Conservation (phyloP, 2,797 vertebrate genomes). For the Enteromius radiatus region DNA sequence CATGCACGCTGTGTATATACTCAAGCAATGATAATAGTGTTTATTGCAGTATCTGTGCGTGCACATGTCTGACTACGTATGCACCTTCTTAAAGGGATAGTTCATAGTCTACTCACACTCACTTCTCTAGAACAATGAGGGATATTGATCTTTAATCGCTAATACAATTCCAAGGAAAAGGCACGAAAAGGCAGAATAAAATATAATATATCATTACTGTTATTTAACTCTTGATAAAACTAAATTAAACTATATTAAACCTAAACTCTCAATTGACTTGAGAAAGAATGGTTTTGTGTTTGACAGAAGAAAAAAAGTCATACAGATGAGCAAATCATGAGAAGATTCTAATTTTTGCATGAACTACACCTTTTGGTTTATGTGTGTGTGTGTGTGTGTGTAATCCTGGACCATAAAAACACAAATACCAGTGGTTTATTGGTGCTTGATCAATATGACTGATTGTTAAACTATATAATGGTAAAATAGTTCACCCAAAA, state of each 20-base stretch:
- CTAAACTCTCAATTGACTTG: too few species aligned
- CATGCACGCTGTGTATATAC: not conserved
- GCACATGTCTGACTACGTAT: not conserved
- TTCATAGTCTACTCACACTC: not conserved
- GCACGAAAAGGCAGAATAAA: not conserved
- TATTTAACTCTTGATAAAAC: not conserved
- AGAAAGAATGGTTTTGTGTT: not conserved
- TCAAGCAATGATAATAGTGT: conserved; percentile 8
- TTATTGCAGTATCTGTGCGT: conserved; percentile 6
- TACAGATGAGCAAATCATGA: not conserved
- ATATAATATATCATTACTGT: not conserved
- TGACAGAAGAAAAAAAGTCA: not conserved
- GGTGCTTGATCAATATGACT: not conserved
- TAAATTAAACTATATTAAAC: too few species aligned
- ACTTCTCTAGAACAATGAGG: not conserved
- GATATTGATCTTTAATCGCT: not conserved
- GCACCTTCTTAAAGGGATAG: not conserved
- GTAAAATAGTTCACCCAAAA: not conserved
- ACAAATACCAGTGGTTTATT: not conserved
- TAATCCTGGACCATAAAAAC: not conserved
- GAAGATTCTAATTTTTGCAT: not conserved
- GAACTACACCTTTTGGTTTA: not conserved
- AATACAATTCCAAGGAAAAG: not conserved
- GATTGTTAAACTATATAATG: not conserved
- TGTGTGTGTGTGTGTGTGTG: not conserved